These are phyloP conservation scores for Gephyroberyx darwinii DNA, from an alignment of 2,797 vertebrate species.

Conservation along the genomic window DNA sequence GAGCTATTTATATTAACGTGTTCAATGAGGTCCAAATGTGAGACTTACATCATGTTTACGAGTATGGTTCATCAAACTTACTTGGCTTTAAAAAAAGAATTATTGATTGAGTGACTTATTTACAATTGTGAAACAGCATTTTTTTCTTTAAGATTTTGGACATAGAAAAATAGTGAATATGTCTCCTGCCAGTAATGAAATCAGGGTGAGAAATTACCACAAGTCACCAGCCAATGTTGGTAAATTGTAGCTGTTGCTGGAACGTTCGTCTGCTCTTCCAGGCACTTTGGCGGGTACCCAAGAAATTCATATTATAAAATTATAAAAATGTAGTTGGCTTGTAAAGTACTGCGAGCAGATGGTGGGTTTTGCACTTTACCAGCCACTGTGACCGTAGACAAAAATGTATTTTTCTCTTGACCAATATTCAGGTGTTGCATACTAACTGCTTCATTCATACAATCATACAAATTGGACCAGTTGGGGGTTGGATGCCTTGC, in stretches of 20 bases:
- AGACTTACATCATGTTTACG: slow-evolving; percentile 6
- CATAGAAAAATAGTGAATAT: too few species aligned
- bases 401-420: too few species aligned
- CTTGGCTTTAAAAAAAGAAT: too few species aligned
- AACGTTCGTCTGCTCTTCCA: not conserved
- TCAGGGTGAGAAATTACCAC: not conserved
- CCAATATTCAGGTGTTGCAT: not conserved
- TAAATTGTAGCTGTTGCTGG: not conserved
- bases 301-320: not conserved
- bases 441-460: not conserved
- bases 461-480: too few species aligned
- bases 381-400: not conserved
- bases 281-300: not conserved
- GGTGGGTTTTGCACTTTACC: not conserved
- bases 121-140: too few species aligned
- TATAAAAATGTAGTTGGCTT: not conserved
- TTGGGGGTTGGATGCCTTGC: not conserved
- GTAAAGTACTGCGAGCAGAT: not conserved
- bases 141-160: too few species aligned
- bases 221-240: not conserved
- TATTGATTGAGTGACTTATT: too few species aligned
- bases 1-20: slow-evolving; percentile 17
- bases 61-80: slow-evolving; percentile 24
- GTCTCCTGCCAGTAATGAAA: not conserved
- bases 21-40: not conserved